Conservation (phyloP, 2,113 vertebrate genomes). For the Dermatemys mawii region DNA sequence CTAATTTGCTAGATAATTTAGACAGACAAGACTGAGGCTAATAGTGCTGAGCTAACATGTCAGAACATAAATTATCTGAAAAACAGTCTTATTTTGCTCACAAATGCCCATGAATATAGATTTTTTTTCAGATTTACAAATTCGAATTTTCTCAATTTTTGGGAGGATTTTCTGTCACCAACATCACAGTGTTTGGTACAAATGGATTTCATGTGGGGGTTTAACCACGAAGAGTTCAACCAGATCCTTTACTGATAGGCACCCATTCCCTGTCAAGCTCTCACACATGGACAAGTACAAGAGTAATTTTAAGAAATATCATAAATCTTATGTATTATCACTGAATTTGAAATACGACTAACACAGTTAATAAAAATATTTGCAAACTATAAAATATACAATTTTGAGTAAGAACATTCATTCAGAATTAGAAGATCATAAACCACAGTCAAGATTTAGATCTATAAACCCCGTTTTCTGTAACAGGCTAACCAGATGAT, state of each 20-base stretch:
- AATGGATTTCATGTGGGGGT: fast-evolving
- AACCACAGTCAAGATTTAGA: not conserved
- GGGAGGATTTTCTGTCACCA: not conserved
- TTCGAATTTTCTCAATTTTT: not conserved
- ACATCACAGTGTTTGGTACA: not conserved
- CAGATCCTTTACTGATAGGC: not conserved
- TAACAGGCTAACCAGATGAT: not conserved
- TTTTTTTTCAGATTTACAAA: not conserved
- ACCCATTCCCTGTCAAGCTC: not conserved
- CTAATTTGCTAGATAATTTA: not conserved
- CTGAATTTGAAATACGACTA: not conserved
- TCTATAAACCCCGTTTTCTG: not conserved
- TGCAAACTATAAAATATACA: not conserved
- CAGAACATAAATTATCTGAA: not conserved
- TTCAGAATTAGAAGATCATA: not conserved
- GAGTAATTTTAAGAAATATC: not conserved
- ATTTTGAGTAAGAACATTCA: not conserved
- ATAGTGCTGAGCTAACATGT: not conserved
- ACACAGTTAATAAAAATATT: not conserved
- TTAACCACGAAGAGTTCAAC: not conserved
- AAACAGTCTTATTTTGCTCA: not conserved
- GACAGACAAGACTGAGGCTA: not conserved
- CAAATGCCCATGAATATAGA: fast-evolving
- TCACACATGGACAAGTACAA: not conserved
- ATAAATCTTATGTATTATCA: not conserved